Evolutionary conservation across 2,888 invertebrate species (phyloP).

Genomic region (Heterodera filipjevi): DNA sequence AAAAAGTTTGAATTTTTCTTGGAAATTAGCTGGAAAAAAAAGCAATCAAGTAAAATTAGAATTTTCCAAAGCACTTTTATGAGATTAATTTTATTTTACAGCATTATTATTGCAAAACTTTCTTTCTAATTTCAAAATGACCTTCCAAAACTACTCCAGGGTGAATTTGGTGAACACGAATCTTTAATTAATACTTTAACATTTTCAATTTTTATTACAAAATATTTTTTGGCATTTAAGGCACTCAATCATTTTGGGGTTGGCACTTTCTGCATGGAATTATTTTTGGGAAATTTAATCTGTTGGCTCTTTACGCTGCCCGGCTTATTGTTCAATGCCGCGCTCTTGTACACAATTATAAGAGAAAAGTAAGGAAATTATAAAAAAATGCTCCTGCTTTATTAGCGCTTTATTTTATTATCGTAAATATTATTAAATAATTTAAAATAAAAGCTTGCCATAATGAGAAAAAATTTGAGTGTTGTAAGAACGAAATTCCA

Average conservation of each 20-base stretch:
- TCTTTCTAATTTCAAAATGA: background rate
- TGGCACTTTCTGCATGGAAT: background rate
- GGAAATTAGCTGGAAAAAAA: no score
- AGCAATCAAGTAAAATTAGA: no score
- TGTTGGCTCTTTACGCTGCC: background rate
- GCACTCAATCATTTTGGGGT: background rate
- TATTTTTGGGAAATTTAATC: background rate
- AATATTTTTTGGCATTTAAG: background rate
- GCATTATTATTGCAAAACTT: background rate
- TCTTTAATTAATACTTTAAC: background rate
- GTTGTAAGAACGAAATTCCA: no score
- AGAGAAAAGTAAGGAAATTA: background rate
- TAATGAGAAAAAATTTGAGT: no score
- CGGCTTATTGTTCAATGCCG: constrained; percentile 4
- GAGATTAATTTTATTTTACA: background rate
- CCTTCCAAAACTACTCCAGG: background rate
- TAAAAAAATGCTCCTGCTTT: background rate
- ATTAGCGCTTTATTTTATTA: background rate
- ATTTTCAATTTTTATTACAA: background rate
- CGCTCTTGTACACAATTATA: background rate
- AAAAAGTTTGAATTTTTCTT: no score
- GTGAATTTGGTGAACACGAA: background rate
- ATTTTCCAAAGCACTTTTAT: no score
- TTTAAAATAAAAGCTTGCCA: background rate
- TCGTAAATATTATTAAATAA: background rate